A percentile compares a stretch with the other conserved stretches of the same genome.
These are phyloP conservation scores for Coenonympha glycerion DNA, from an alignment of 2,888 invertebrate species.

Conservation along the genomic window DNA sequence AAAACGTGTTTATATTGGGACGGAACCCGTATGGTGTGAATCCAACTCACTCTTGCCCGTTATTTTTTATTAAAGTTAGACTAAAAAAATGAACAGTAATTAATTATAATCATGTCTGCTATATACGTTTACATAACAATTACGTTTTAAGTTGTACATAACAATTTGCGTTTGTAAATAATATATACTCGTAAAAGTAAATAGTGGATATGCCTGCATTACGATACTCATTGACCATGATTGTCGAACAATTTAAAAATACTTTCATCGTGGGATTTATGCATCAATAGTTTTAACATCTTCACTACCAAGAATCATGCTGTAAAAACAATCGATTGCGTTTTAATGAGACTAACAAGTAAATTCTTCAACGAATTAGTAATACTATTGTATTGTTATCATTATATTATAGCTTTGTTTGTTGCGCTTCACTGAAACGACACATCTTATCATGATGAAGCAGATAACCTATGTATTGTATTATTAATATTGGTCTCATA, in stretches of 20 bases:
- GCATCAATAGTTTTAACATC: slow-evolving; percentile 10
- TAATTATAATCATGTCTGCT: too few relatives aligned
- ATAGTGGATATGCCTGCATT: too few relatives aligned
- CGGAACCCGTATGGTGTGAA: too few relatives aligned
- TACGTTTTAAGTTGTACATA: too few relatives aligned
- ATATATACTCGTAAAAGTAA: too few relatives aligned
- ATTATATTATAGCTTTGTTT: not conserved
- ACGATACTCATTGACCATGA: not conserved
- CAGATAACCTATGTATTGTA: not conserved
- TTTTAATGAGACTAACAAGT: slow-evolving; percentile 3
- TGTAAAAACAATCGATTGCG: slow-evolving; percentile 5
- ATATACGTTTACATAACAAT: too few relatives aligned
- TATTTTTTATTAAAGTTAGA: too few relatives aligned
- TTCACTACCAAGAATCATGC: slow-evolving; percentile 8
- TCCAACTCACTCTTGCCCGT: too few relatives aligned
- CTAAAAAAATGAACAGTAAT: too few relatives aligned
- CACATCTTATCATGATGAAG: not conserved
- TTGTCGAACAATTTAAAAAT: slow-evolving; percentile 9
- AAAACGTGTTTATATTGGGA: too few relatives aligned
- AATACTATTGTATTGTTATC: not conserved
- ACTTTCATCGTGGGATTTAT: slow-evolving; percentile 10
- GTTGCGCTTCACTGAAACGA: not conserved
- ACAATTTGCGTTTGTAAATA: too few relatives aligned
- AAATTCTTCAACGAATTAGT: not conserved
- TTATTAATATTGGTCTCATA: not conserved